Conservation (phyloP, 2,797 vertebrate species). For the Chelidonichthys spinosus region DNA sequence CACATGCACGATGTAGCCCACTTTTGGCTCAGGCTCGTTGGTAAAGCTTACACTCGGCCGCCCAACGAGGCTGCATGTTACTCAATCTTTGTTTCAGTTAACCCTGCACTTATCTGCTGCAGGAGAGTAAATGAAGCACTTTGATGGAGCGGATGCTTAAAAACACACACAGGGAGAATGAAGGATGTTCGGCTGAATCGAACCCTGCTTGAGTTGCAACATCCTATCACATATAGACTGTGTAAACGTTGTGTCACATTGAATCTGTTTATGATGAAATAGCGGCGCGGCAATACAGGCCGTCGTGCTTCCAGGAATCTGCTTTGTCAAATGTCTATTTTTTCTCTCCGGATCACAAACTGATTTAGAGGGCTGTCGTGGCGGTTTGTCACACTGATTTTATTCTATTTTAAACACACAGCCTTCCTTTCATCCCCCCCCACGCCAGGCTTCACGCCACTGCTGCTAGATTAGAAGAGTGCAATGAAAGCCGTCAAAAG, state of each 20-base stretch:
- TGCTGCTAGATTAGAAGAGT: conserved; percentile 12
- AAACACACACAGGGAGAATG: conserved; percentile 3
- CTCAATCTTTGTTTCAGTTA: conserved; percentile 35
- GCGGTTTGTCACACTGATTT: conserved; percentile 34
- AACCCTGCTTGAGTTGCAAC: conserved; percentile 20
- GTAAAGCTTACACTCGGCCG: conserved; percentile 27
- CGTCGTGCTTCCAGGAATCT: conserved; percentile 1
- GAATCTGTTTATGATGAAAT: conserved; percentile 9
- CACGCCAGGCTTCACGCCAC: neutral
- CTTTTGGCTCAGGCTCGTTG: conserved; percentile 42
- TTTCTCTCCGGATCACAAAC: conserved; percentile 27
- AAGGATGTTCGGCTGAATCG: conserved; percentile 24
- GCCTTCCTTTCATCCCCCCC: conserved; percentile 36
- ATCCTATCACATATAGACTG: conserved; percentile 25
- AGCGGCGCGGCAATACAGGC: neutral
- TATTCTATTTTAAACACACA: conserved; percentile 47
- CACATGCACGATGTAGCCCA: conserved; percentile 54
- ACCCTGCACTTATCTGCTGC: neutral
- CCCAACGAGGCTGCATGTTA: conserved; percentile 28
- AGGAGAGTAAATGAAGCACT: neutral
- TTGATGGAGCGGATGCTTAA: neutral
- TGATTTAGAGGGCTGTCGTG: conserved; percentile 29
- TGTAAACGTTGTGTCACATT: conserved; percentile 48
- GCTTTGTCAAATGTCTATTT: conserved; percentile 19
- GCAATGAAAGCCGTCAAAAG: conserved; percentile 15